Percentiles rank a stretch among this genome's conserved stretches.
Conservation (phyloP, 2,888 invertebrate species). For the Nesidiocoris tenuis region DNA sequence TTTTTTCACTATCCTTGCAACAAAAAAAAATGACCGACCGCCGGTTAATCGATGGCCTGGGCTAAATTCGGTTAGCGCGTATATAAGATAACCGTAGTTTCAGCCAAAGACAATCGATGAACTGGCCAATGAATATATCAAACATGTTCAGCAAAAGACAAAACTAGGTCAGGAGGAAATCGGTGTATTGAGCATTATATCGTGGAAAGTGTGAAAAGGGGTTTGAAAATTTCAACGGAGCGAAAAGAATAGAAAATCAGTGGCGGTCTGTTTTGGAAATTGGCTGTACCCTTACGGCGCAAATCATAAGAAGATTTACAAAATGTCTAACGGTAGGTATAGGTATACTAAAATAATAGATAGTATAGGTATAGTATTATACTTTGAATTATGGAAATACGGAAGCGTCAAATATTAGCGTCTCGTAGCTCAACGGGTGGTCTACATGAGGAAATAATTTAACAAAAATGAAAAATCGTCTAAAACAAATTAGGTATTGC, state of each 20-base stretch:
- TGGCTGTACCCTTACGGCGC: slow-evolving; percentile 25
- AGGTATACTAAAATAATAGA: no score
- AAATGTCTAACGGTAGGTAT: not conserved
- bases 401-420: not conserved
- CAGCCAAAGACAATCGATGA: no score
- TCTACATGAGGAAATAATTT: not conserved
- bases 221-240: not conserved
- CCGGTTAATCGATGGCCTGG: no score
- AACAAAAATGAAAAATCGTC: not conserved
- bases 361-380: not conserved
- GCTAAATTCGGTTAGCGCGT: no score
- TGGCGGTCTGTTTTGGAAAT: slow-evolving; percentile 3
- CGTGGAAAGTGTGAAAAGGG: not conserved
- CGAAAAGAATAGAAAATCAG: not conserved
- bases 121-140: no score
- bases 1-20: no score
- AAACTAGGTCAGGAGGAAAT: not conserved
- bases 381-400: not conserved
- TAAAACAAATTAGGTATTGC: no score
- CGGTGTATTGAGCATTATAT: not conserved
- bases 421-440: slow-evolving; percentile 1
- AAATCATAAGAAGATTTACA: not conserved
- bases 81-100: no score
- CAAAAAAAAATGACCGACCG: no score
- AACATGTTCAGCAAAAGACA: no score